Conservation (phyloP, 2,113 vertebrate genomes). For the Holacanthus passer region DNA sequence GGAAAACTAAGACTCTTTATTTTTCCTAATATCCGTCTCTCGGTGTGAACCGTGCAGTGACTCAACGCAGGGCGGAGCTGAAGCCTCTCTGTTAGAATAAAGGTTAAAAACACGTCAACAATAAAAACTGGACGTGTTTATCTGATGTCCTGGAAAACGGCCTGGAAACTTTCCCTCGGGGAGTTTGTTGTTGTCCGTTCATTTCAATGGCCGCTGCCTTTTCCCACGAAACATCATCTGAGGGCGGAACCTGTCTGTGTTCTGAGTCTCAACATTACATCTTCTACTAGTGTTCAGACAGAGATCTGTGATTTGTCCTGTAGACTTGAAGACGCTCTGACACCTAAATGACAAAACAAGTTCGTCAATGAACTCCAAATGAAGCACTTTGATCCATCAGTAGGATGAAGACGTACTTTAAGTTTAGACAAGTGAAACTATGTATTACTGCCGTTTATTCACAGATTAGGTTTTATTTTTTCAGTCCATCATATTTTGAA, state of each 20-base stretch:
- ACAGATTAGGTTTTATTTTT: too few relatives aligned
- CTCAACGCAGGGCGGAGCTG: slow-evolving; percentile 13
- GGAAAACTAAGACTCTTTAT: neutral
- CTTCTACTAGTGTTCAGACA: neutral
- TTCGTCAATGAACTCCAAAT: neutral
- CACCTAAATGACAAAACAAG: neutral
- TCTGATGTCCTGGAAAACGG: slow-evolving; percentile 63
- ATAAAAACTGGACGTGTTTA: slow-evolving; percentile 43
- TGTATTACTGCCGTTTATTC: neutral
- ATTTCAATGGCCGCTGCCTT: slow-evolving; percentile 44
- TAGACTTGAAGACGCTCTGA: neutral
- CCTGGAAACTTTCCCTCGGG: slow-evolving; percentile 37
- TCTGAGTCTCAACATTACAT: neutral
- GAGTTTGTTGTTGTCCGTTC: slow-evolving; percentile 39
- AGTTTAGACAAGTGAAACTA: too few relatives aligned
- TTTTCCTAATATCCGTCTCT: neutral
- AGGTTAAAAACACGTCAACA: slow-evolving; percentile 29
- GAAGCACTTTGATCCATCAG: too few relatives aligned
- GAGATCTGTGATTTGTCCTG: neutral
- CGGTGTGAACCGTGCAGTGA: neutral
- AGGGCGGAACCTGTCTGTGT: slow-evolving; percentile 55
- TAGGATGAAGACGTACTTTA: too few relatives aligned
- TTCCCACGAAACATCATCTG: slow-evolving; percentile 74
- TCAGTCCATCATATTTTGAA: too few relatives aligned
- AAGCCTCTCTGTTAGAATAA: slow-evolving; percentile 3